Evolutionary conservation across 2,113 vertebrate species (phyloP).

Genomic region (Baryphthengus martii): DNA sequence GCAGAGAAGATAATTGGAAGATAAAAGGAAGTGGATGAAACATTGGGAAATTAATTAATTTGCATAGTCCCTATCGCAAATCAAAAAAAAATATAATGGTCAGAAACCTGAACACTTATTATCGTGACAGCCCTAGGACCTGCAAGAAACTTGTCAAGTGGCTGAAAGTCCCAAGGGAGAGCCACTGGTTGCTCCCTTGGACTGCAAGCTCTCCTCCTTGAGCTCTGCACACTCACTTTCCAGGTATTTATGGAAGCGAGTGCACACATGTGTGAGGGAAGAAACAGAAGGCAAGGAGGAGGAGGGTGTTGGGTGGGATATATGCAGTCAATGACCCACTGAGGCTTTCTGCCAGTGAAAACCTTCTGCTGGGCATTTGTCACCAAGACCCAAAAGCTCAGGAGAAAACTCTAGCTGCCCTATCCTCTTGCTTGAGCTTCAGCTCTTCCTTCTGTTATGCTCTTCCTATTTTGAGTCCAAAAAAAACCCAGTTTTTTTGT

Average conservation of each 20-base stretch:
- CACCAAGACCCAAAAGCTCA: background rate
- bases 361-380: background rate
- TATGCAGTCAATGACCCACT: no score
- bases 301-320: background rate
- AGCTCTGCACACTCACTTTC: background rate
- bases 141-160: background rate
- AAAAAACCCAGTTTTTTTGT: background rate
- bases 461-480: background rate
- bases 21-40: background rate
- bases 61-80: background rate
- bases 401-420: background rate
- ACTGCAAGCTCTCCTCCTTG: background rate
- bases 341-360: background rate
- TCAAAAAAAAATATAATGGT: background rate
- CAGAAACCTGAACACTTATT: background rate
- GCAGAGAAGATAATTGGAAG: background rate
- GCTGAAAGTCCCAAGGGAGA: background rate
- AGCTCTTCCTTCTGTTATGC: background rate
- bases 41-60: background rate
- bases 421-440: background rate
- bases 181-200: background rate
- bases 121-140: background rate
- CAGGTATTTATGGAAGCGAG: background rate
- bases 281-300: background rate
- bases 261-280: rapidly evolving